A percentile compares a stretch with the other conserved stretches of the same genome.
phyloP scores from a whole-genome alignment of 1,140 invertebrate genomes.

The Camponotus floridanus region DNA sequence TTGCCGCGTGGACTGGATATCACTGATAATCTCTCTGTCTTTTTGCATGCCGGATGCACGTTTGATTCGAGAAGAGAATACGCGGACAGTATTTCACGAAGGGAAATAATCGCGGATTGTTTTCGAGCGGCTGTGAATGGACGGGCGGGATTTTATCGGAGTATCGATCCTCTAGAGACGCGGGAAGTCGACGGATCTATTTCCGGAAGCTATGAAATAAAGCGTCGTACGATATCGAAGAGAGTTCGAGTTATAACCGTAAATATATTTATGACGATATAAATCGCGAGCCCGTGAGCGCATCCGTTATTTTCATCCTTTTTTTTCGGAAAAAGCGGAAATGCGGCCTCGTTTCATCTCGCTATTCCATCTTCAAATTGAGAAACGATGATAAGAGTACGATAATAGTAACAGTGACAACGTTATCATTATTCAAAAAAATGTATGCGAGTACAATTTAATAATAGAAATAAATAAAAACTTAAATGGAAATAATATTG shows the following conservation, averaged over 20 bases:
- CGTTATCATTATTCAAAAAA: neutral
- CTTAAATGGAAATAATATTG: slow-evolving; percentile 6
- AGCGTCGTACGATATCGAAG: slow-evolving; percentile 52
- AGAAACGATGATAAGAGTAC: neutral
- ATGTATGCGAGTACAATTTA: neutral
- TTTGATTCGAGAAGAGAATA: slow-evolving; percentile 4
- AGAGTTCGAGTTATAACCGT: slow-evolving; percentile 48
- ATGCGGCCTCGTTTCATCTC: slow-evolving; percentile 1
- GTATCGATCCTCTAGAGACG: slow-evolving; percentile 37
- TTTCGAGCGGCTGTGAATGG: slow-evolving; percentile 25
- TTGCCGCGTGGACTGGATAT: slow-evolving; percentile 14
- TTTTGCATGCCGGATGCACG: slow-evolving; percentile 31
- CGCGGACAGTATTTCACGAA: slow-evolving; percentile 11
- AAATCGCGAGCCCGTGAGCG: slow-evolving; percentile 43
- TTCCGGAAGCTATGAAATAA: slow-evolving; percentile 63
- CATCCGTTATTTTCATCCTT: neutral
- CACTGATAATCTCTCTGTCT: slow-evolving; percentile 2
- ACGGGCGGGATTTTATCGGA: slow-evolving; percentile 49
- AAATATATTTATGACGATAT: slow-evolving; percentile 59
- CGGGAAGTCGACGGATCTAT: slow-evolving; percentile 58
- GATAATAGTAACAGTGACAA: neutral
- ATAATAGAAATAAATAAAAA: neutral
- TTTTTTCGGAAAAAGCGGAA: neutral
- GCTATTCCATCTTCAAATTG: neutral
- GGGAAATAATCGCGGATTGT: slow-evolving; percentile 59